Evolutionary conservation across 2,888 invertebrate genomes (phyloP), one percentile per base, ranked within the genome.

Genomic region (Caenorhabditis angaria): DNA sequence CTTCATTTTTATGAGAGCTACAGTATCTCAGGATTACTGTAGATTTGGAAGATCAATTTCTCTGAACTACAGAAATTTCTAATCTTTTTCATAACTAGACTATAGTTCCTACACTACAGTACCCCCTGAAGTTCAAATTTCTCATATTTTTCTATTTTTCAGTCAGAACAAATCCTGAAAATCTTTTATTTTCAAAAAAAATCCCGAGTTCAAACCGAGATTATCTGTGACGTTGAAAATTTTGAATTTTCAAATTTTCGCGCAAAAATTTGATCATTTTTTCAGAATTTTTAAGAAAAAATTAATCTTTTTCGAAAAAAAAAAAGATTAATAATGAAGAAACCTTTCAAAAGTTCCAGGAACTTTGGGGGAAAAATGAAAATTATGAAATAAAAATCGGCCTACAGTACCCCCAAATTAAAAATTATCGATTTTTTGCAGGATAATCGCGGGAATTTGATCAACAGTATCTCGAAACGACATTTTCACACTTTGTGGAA

Each of bases 401-500:
- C n/a, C n/a, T n/a, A n/a, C n/a, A n/a, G n/a, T n/a, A n/a, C n/a
- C n/a, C n/a, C n/a, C n/a, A n/a, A n/a, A n/a, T n/a, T n/a, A n/a
- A n/a, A n/a, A n/a, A n/a, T n/a, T n/a, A n/a, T n/a, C n/a, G n/a
- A n/a, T n/a, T n/a, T n/a, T n/a, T 70, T 71, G 20, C 61, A 72
- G 73, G 65, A 69, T 48, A 61, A 68, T 22, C 73, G 65, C 50
- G 73, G 73, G 18, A 57, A 73, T 32, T 35, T 70, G 28, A 65
- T 69, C 48, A 62, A 74, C 58, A 54, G 54, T 20, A 74, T 74
- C 54, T 69, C 69, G 54, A 61, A 69, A 20, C 69, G 70, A 57
- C 61, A 57, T n/a, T 76, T 76, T 57, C 56, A 61, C 22, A 64
- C 61, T 12, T 61, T 76, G 18, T 70, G 70, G 70, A 70, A 76